Conservation (phyloP, 2,113 vertebrate species). For the Brachyistius frenatus region DNA sequence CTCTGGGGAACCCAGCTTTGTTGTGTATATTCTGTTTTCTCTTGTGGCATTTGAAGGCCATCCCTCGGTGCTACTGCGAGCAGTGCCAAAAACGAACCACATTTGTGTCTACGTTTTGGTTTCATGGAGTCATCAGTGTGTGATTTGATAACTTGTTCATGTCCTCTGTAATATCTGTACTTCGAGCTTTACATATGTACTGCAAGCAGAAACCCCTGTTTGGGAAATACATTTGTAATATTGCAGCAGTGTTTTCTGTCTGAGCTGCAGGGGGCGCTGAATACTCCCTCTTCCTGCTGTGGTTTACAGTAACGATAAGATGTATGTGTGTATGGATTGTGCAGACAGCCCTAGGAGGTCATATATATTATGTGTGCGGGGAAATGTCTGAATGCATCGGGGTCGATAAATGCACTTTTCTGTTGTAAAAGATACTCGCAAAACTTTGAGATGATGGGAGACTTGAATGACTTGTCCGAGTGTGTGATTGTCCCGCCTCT, state of each 20-base stretch:
- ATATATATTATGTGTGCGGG: conserved; percentile 29
- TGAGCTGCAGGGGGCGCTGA: conserved; percentile 56
- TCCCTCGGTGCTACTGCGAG: conserved; percentile 74
- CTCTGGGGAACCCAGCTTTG: conserved; percentile 48
- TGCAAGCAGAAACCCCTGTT: conserved; percentile 46
- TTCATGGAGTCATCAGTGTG: conserved; percentile 39
- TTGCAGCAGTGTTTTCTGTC: conserved; percentile 48
- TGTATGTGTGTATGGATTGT: conserved; percentile 49
- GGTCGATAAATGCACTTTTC: conserved; percentile 60
- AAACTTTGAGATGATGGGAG: conserved; percentile 28
- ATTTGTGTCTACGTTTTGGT: conserved; percentile 46
- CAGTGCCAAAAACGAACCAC: conserved; percentile 58
- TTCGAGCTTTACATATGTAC: conserved; percentile 29
- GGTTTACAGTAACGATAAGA: conserved; percentile 34
- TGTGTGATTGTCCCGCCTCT: conserved; percentile 43
- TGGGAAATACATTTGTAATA: conserved; percentile 55
- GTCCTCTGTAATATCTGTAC: conserved; percentile 52
- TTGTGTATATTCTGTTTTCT: conserved; percentile 57
- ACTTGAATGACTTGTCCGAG: conserved; percentile 49
- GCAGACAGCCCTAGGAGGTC: conserved; percentile 27
- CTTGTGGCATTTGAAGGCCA: conserved; percentile 66
- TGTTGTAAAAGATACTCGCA: conserved; percentile 31
- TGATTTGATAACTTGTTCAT: conserved; percentile 58
- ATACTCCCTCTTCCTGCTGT: conserved; percentile 43
- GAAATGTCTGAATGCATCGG: conserved; percentile 49